Conservation (phyloP, 1,140 invertebrate species). For the Phymorhynchus buccinoides region DNA sequence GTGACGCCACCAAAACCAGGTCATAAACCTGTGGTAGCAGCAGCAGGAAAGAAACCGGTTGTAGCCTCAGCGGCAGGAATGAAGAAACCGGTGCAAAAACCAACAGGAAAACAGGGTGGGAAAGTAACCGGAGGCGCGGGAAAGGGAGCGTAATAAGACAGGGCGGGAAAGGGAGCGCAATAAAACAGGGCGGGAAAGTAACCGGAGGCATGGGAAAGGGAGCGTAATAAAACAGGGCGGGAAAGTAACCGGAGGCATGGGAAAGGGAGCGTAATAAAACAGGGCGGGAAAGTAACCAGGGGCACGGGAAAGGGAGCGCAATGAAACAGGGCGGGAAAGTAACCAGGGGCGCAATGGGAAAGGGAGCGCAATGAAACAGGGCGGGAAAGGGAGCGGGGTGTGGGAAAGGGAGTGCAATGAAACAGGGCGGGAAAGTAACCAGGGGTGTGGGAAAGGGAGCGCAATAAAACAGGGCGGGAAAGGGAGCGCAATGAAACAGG, state of each 20-base stretch:
- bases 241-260: background rate
- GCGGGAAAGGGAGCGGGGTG: background rate
- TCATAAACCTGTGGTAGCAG: too few relatives aligned
- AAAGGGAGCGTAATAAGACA: too few relatives aligned
- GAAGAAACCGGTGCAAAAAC: background rate
- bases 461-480: too few relatives aligned
- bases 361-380: too few relatives aligned
- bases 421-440: background rate
- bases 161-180: too few relatives aligned
- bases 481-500: too few relatives aligned
- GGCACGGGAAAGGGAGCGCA: background rate
- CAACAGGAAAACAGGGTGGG: background rate
- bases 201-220: background rate
- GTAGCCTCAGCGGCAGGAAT: background rate
- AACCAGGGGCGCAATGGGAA: background rate
- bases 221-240: background rate
- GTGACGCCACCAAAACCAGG: background rate
- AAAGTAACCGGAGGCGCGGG: background rate
- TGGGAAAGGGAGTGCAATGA: too few relatives aligned
- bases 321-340: background rate
- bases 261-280: too few relatives aligned
- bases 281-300: background rate
- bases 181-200: background rate
- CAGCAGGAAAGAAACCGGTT: constrained; percentile 12
- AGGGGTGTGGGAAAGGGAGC: background rate